Evolutionary conservation across 2,113 vertebrate species (phyloP).

Genomic region (Platanista minor): DNA sequence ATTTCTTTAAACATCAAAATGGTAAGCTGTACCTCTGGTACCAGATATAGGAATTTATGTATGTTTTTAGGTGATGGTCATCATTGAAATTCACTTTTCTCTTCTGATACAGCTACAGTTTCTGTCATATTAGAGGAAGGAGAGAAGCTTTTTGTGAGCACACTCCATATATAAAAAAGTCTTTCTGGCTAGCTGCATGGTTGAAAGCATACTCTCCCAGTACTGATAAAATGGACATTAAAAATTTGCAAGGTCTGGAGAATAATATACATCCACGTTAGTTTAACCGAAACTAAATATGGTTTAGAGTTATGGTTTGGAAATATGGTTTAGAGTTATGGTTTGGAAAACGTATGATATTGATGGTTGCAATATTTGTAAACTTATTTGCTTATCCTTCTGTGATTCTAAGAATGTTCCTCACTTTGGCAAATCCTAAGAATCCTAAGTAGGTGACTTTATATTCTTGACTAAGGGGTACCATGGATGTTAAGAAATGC

Average conservation of each 20-base stretch:
- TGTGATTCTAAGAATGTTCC: not conserved
- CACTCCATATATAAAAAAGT: not conserved
- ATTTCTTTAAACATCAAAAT: not conserved
- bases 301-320: not conserved
- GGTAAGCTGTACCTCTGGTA: not conserved
- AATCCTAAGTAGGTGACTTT: not conserved
- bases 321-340: conserved; percentile 9
- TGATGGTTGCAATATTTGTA: not conserved
- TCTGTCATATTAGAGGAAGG: not conserved
- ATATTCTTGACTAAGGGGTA: conserved; percentile 27
- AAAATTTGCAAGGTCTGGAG: not conserved
- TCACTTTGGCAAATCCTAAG: not conserved
- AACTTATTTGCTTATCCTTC: conserved; percentile 50
- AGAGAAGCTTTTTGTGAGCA: not conserved
- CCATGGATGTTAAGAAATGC: not conserved
- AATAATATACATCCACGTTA: not conserved
- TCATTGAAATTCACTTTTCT: not conserved
- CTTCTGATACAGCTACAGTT: not conserved
- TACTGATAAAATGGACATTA: not conserved
- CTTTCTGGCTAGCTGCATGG: not conserved
- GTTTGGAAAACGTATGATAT: not conserved
- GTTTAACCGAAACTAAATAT: too few relatives aligned
- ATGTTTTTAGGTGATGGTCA: not conserved
- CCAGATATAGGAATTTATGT: not conserved
- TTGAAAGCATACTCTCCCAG: not conserved